Base-by-base conservation (phyloP, 2,113 vertebrate genomes). In the Rostratula benghalensis region DNA sequence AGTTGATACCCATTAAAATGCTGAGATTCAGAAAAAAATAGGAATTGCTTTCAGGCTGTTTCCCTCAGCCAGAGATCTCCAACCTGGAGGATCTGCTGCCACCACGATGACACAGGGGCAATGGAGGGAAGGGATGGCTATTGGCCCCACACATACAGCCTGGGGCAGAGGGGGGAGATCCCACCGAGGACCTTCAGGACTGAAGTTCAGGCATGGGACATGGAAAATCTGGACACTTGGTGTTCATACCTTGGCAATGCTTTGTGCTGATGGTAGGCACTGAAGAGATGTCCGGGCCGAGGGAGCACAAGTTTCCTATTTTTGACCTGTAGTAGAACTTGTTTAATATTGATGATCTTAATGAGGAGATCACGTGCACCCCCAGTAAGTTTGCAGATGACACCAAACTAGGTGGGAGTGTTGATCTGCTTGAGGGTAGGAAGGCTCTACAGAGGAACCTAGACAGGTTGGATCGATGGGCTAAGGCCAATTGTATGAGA, bases 81-180 rank as follows among this genome's bases (percentile, higher is more conserved):
- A 25, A 0, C 10, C 13, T 67, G 54, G 35, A 45, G 78, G 11
- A 28, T 3, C 39, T 73, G 69, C 51, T 82, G 53, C n/a, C 43
- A 10, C 13, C 30, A 4, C 1, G 33, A 13, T n/a, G 30, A 3
- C 18, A 3, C 0, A 3, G 11, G 11, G 23, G 6, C 1, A 8
- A 4, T 0, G 3, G 54, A 56, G 31, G 31, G 24, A 68, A 12
- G 33, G 64, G 68, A 16, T 83, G 90, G 28, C 4, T 54, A 24
- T 28, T 3, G 9, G 13, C 14, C 10, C 60, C 3, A 0, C 2
- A 19, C 21, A 11, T 27, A 3, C 6, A 9, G 45, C 22, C 50
- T 35, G 30, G 48, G 23, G 20, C 46, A 9, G 39, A 4, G 23
- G 56, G 39, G 30, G 70, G 12, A 14, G 14, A 11, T 28, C 33